These are phyloP conservation scores for Ataeniobius toweri DNA, from an alignment of 2,797 vertebrate species.

Conservation along the genomic window DNA sequence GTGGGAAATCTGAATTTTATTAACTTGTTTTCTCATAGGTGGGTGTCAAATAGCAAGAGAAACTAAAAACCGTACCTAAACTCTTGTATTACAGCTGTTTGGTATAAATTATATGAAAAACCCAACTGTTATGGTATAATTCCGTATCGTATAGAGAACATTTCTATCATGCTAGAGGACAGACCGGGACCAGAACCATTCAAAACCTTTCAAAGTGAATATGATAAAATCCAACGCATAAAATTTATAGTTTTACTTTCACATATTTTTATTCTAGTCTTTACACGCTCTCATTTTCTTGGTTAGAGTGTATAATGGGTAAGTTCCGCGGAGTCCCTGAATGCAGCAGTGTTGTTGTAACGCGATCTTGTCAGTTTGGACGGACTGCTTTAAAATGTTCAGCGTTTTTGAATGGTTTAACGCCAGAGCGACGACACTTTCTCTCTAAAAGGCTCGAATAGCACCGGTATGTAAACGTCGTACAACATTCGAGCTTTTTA, in stretches of 20 bases:
- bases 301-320: rapidly evolving
- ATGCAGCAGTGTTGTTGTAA: constrained; percentile 34
- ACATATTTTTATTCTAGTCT: background rate
- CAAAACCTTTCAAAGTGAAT: background rate
- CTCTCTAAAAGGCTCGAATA: background rate
- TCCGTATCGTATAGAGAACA: no score
- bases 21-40: background rate
- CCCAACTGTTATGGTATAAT: background rate
- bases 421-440: background rate
- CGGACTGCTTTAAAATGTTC: background rate
- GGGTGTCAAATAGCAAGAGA: background rate
- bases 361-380: background rate
- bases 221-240: background rate
- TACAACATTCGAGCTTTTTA: background rate
- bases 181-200: background rate
- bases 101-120: background rate
- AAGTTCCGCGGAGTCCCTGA: constrained; percentile 10
- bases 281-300: background rate
- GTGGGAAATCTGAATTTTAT: background rate
- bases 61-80: background rate
- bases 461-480: background rate
- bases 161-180: background rate
- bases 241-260: background rate
- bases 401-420: constrained; percentile 5
- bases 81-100: background rate